These are phyloP conservation scores for Ophion slaviceki DNA, from an alignment of 2,888 invertebrate species.

Conservation along the genomic window DNA sequence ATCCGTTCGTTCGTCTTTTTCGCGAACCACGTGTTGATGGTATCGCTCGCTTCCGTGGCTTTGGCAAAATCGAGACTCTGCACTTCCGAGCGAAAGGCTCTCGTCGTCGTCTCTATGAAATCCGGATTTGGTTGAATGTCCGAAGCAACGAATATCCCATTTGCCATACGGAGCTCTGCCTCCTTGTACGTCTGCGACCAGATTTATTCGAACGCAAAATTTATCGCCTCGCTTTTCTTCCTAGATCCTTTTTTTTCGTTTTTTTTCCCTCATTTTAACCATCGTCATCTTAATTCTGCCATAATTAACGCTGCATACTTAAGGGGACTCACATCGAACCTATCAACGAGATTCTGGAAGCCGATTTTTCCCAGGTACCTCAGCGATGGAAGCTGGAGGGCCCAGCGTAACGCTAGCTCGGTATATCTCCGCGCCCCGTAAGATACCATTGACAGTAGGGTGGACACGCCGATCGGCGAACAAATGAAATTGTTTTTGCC, in stretches of 20 bases:
- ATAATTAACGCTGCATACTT: background rate
- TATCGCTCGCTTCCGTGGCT: slow-evolving; percentile 81
- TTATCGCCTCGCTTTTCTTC: background rate
- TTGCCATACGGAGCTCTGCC: slow-evolving; percentile 88
- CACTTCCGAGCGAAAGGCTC: slow-evolving; percentile 87
- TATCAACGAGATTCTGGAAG: slow-evolving; percentile 72
- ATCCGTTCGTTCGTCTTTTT: slow-evolving; percentile 92
- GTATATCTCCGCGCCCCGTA: slow-evolving; percentile 76
- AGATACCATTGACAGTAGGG: slow-evolving; percentile 78
- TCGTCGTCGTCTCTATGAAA: slow-evolving; percentile 86
- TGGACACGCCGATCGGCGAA: slow-evolving; percentile 80
- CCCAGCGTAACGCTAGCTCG: slow-evolving; percentile 68
- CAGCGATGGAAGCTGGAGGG: slow-evolving; percentile 69
- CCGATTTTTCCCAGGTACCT: slow-evolving; percentile 69
- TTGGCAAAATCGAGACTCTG: slow-evolving; percentile 87
- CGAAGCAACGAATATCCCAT: slow-evolving; percentile 88
- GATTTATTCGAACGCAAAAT: background rate
- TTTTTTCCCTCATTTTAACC: background rate
- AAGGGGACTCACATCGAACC: slow-evolving; percentile 71
- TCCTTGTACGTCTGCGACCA: slow-evolving; percentile 81
- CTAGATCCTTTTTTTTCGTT: background rate
- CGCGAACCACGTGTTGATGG: slow-evolving; percentile 93
- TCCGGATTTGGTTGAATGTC: slow-evolving; percentile 83
- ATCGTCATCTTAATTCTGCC: no score
- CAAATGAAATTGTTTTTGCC: slow-evolving; percentile 72